A percentile compares a stretch with the other conserved stretches of the same genome.
Evolutionary conservation across 2,888 invertebrate genomes (phyloP).

Genomic region (Epirrhoe tristata): DNA sequence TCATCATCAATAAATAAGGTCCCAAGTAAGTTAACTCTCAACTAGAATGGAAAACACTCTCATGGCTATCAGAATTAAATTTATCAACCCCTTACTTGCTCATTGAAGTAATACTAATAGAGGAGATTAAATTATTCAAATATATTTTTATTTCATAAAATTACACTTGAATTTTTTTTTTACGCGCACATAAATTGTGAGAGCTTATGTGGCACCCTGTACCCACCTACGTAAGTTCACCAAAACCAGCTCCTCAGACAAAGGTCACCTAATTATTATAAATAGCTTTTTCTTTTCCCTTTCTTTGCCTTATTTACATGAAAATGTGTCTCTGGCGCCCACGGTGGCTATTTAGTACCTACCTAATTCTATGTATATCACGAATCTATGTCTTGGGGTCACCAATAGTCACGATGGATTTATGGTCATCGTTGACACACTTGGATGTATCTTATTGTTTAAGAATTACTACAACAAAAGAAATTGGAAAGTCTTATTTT

Average conservation of each 20-base stretch:
- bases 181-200: too few relatives aligned
- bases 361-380: slow-evolving; percentile 6
- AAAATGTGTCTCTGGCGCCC: slow-evolving; percentile 13
- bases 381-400: slow-evolving; percentile 24
- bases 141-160: too few relatives aligned
- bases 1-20: too few relatives aligned
- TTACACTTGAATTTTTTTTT: too few relatives aligned
- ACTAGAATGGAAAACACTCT: too few relatives aligned
- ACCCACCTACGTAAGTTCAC: slow-evolving; percentile 1
- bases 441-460: slow-evolving; percentile 25
- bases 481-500: slow-evolving; percentile 16
- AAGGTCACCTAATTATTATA: slow-evolving; percentile 17
- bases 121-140: too few relatives aligned
- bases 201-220: not conserved
- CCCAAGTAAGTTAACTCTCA: too few relatives aligned
- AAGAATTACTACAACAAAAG: slow-evolving; percentile 11
- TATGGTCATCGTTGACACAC: slow-evolving; percentile 35
- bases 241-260: not conserved
- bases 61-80: too few relatives aligned
- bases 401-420: slow-evolving; percentile 19
- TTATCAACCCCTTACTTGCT: too few relatives aligned
- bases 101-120: too few relatives aligned
- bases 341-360: not conserved
- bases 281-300: slow-evolving; percentile 17
- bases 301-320: slow-evolving; percentile 15